Conservation (phyloP, 2,888 invertebrate genomes). For the Dasysyrphus tricinctus region DNA sequence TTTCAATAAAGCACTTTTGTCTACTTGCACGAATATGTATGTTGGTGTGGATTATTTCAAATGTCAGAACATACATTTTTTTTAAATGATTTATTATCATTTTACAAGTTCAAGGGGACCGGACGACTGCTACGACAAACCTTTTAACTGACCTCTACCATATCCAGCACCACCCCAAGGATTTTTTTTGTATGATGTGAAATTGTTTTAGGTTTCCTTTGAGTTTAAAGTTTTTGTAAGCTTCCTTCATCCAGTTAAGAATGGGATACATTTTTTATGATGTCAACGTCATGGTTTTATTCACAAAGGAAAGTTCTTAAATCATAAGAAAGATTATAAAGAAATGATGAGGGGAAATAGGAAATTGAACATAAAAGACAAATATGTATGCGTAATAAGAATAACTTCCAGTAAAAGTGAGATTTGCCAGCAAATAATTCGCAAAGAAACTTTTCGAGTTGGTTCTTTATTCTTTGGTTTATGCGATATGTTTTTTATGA, state of each 20-base stretch:
- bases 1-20: not conserved
- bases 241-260: not conserved
- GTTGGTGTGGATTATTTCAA: not conserved
- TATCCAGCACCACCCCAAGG: not conserved
- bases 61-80: not conserved
- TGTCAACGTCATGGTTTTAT: not conserved
- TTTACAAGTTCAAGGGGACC: not conserved
- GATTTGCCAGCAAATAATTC: not conserved
- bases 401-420: not conserved
- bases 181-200: not conserved
- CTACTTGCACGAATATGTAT: not conserved
- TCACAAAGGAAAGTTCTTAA: constrained; percentile 3
- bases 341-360: constrained; percentile 8
- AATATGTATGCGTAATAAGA: not conserved
- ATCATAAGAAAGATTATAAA: constrained; percentile 3
- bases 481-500: not conserved
- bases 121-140: not conserved
- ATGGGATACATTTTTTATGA: not conserved
- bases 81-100: constrained; percentile 15
- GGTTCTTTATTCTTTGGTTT: not conserved
- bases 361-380: not conserved
- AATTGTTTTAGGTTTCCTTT: not conserved
- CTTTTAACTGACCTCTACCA: not conserved
- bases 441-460: not conserved
- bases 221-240: not conserved